Evolutionary conservation across 2,113 vertebrate species (phyloP), one percentile per base, ranked within the genome.

Genomic region (Mixornis gularis): DNA sequence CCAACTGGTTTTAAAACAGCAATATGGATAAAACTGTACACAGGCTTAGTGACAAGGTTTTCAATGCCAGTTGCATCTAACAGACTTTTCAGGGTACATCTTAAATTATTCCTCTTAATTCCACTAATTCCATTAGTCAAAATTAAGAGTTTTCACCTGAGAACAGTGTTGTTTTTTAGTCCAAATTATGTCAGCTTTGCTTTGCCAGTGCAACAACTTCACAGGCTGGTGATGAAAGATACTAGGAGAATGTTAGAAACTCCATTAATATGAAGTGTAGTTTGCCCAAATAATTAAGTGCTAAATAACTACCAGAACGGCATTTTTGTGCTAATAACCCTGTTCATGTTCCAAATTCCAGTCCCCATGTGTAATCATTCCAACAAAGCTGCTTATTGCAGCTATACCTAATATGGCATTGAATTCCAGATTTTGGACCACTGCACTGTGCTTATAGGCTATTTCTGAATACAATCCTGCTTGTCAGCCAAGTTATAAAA

Each of bases 391-490:
- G 46, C 21, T n/a, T 72, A 92, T 69, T 85, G 62, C 73, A 89
- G 78, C 78, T 87, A 94, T 95, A 92, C 95, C 94, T 89, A 96
- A 96, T 96, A 96, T 79, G 89, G 95, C 77, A 92, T 72, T 82
- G 46, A 76, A 24, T 49, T 92, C 9, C 59, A 96, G 38, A 76
- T 90, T 95, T 62, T 86, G 73, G 86, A 89, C 13, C 73, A 46
- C 1, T 6, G 49, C 19, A 79, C 19, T 41, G 41, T 46, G 34
- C 66, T 94, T 96, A 76, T 62, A 62, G 80, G 38, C 51, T 95
- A 96, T 92, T 96, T 94, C 86, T 93, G 80, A 84, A 93, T 38
- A 89, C 89, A 85, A 79, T 65, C 12, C 15, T 4, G 20, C 26
- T 64, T 17, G 13, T 68, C 80, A 89, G 93, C 80, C 89, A 96